These are phyloP conservation scores for Ptyas mucosa DNA, from an alignment of 2,113 vertebrate species.

Conservation along the genomic window DNA sequence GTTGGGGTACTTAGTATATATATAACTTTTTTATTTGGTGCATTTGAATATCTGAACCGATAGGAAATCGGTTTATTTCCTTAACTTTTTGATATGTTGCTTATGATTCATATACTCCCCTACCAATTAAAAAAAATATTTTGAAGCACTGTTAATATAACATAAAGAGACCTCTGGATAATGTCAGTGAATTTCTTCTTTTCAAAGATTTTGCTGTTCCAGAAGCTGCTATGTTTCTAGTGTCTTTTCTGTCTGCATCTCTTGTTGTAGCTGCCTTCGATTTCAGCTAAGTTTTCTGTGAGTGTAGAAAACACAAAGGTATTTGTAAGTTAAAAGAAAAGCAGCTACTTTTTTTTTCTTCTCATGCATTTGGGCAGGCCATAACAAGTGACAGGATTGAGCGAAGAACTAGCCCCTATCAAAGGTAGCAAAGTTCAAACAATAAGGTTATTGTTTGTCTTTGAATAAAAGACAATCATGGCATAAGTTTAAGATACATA, in stretches of 20 bases:
- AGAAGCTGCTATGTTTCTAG: background rate
- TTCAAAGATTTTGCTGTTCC: background rate
- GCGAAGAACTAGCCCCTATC: background rate
- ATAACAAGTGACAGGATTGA: background rate
- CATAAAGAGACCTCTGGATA: background rate
- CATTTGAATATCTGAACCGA: slow-evolving; percentile 21
- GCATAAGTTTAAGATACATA: background rate
- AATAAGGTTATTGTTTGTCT: background rate
- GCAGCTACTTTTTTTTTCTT: background rate
- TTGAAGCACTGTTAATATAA: background rate
- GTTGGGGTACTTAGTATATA: background rate
- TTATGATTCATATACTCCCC: background rate
- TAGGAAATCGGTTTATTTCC: slow-evolving; percentile 43
- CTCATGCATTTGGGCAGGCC: background rate
- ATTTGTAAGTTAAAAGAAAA: background rate
- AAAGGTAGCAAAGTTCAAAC: rapidly evolving
- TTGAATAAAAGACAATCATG: background rate
- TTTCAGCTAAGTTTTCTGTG: background rate
- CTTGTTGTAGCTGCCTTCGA: background rate
- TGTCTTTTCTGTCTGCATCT: background rate
- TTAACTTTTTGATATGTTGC: slow-evolving; percentile 29
- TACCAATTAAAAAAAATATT: slow-evolving; percentile 36
- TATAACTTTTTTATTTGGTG: background rate
- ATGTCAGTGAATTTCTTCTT: background rate
- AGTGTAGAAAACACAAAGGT: background rate